Percentiles rank a stretch among this genome's conserved stretches.
Conservation (phyloP, 2,113 vertebrate species). For the Odontophorus gujanensis region DNA sequence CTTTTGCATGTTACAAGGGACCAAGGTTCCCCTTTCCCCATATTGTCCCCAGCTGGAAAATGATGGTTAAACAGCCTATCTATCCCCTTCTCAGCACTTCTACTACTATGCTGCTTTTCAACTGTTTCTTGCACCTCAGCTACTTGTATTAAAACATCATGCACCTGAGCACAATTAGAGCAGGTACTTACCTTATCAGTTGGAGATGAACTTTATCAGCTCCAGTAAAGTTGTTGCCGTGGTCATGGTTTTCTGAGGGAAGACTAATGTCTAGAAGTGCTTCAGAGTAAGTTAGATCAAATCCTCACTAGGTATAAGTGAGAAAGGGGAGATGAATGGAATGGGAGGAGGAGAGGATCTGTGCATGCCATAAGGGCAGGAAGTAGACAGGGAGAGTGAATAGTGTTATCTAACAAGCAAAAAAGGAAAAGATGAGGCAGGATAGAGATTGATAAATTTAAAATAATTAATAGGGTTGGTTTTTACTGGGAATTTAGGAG, state of each 20-base stretch:
- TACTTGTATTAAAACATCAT: too few species aligned
- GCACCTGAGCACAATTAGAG: too few species aligned
- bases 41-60: too few species aligned
- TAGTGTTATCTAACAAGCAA: not conserved
- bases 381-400: not conserved
- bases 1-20: too few species aligned
- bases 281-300: not conserved
- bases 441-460: not conserved
- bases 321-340: not conserved
- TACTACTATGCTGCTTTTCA: too few species aligned
- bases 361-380: not conserved
- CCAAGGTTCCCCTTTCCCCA: too few species aligned
- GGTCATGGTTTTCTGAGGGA: not conserved
- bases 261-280: not conserved
- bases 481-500: not conserved
- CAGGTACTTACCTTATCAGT: too few species aligned
- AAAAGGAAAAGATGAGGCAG: not conserved
- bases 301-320: not conserved
- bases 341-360: not conserved
- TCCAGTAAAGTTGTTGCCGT: not conserved
- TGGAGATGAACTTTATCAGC: not conserved
- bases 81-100: too few species aligned
- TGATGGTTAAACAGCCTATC: too few species aligned
- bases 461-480: not conserved
- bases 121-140: too few species aligned